A percentile compares a stretch with the other conserved stretches of the same genome.
Conservation (phyloP, 2,888 invertebrate species). For the Aphidoletes aphidimyza region DNA sequence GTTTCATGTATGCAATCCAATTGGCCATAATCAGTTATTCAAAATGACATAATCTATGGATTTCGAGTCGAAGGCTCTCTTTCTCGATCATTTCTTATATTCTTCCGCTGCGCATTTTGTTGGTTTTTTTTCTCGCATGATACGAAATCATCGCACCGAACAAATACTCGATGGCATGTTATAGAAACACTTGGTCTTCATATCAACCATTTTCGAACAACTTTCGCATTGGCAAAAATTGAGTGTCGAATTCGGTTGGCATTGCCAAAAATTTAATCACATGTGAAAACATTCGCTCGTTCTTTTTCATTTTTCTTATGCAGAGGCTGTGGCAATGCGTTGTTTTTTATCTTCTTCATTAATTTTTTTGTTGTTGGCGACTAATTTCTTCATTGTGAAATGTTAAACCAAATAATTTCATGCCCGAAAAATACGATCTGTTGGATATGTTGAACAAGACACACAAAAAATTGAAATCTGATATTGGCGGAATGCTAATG, state of each 20-base stretch:
- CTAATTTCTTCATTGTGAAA: background rate
- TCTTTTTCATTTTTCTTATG: background rate
- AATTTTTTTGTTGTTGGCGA: background rate
- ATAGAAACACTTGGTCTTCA: background rate
- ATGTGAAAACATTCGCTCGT: background rate
- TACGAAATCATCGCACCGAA: too few species aligned
- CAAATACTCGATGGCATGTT: too few species aligned
- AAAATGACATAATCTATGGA: constrained; percentile 26
- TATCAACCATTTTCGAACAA: background rate
- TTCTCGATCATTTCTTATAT: background rate
- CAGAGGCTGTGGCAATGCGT: too few species aligned
- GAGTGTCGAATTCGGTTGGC: background rate
- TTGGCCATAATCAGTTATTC: background rate
- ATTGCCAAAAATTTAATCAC: background rate
- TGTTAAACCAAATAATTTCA: background rate
- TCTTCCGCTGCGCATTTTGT: too few species aligned
- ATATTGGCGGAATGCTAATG: background rate
- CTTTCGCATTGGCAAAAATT: background rate
- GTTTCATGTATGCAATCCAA: background rate
- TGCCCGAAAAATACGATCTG: background rate
- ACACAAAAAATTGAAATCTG: background rate
- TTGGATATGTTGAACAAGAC: background rate
- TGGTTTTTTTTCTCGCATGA: too few species aligned
- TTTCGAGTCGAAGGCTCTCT: background rate
- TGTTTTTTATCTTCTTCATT: background rate